Conservation (phyloP, 2,113 vertebrate species). For the Zosterops lateralis region DNA sequence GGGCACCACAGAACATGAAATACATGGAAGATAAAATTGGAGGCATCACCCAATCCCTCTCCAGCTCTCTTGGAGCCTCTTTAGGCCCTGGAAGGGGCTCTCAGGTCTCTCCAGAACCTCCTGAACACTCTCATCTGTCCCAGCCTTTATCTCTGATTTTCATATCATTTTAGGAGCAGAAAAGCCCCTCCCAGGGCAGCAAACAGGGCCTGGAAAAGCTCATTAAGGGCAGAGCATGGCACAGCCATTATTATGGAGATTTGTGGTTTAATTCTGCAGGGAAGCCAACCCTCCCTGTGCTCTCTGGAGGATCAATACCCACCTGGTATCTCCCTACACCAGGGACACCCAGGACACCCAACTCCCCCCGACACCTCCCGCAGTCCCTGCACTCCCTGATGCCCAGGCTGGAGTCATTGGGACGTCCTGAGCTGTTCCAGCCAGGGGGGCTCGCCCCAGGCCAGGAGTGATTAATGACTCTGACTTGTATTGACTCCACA, state of each 20-base stretch:
- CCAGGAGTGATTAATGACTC: slow-evolving; percentile 24
- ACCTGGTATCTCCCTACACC: neutral
- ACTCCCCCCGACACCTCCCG: accelerated
- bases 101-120: neutral
- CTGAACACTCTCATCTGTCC: neutral
- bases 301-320: slow-evolving; percentile 16
- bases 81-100: neutral
- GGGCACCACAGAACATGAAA: neutral
- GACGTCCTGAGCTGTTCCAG: neutral
- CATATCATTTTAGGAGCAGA: neutral
- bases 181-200: neutral
- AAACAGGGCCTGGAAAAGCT: neutral
- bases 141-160: neutral
- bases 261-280: slow-evolving; percentile 12
- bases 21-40: accelerated
- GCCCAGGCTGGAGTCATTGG: neutral
- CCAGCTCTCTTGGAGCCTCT: neutral
- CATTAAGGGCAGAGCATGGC: slow-evolving; percentile 13
- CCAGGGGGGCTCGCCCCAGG: neutral
- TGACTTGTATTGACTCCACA: neutral
- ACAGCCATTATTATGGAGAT: neutral
- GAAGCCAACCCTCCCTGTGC: neutral
- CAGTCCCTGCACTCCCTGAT: neutral
- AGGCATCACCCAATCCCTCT: neutral
- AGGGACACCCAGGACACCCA: neutral